These are phyloP conservation scores for Eumeta japonica DNA, from an alignment of 1,140 invertebrate species.

Conservation along the genomic window DNA sequence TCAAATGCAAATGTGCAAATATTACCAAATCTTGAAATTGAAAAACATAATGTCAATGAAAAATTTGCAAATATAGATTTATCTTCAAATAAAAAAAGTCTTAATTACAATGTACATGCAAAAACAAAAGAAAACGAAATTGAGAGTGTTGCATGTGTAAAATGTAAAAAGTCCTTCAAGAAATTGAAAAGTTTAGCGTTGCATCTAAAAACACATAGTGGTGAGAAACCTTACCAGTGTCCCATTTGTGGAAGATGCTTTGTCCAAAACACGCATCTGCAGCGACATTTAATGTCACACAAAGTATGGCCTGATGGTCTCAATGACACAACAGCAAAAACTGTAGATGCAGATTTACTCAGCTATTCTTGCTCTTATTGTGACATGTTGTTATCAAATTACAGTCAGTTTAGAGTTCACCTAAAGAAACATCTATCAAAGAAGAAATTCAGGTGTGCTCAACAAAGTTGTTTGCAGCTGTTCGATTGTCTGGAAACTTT, in stretches of 20 bases:
- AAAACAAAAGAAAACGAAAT: too few species aligned
- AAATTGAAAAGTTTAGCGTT: slow-evolving; percentile 16
- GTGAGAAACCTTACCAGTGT: slow-evolving; percentile 28
- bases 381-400: slow-evolving; percentile 16
- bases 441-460: slow-evolving; percentile 33
- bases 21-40: too few species aligned
- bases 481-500: slow-evolving; percentile 23
- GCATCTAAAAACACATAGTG: slow-evolving; percentile 22
- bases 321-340: slow-evolving; percentile 22
- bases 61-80: background rate
- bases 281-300: slow-evolving; percentile 25
- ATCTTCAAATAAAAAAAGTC: background rate
- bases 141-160: too few species aligned
- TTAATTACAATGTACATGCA: too few species aligned
- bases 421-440: slow-evolving; percentile 22
- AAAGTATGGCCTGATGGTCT: slow-evolving; percentile 30
- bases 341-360: slow-evolving; percentile 15
- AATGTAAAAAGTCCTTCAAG: slow-evolving; percentile 23
- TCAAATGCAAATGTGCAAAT: too few species aligned
- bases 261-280: slow-evolving; percentile 30
- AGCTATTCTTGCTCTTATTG: slow-evolving; percentile 28
- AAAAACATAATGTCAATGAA: too few species aligned
- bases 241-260: slow-evolving; percentile 31
- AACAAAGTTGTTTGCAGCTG: slow-evolving; percentile 21
- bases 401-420: slow-evolving; percentile 23